These are phyloP conservation scores for Nycteola revayana DNA, from an alignment of 2,888 invertebrate species.

Conservation along the genomic window DNA sequence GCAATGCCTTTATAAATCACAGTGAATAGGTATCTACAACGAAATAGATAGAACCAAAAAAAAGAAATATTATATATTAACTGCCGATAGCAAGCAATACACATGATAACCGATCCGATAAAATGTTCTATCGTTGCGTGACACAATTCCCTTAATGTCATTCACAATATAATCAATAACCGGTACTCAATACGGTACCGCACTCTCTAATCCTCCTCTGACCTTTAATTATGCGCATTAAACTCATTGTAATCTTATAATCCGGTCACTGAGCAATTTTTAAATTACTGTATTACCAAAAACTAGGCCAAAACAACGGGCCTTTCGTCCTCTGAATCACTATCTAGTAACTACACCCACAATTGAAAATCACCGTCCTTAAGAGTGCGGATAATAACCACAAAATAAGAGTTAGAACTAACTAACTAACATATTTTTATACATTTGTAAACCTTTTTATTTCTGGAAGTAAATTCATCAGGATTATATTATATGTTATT, in stretches of 20 bases:
- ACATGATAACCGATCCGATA: slow-evolving; percentile 54
- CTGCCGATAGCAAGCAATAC: slow-evolving; percentile 32
- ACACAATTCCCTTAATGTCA: slow-evolving; percentile 49
- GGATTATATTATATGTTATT: no score
- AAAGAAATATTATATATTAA: no score
- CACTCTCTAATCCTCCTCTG: slow-evolving; percentile 26
- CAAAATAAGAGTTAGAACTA: no score
- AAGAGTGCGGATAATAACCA: no score
- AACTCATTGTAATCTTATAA: slow-evolving; percentile 37
- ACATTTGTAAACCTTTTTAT: no score
- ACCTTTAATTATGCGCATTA: slow-evolving; percentile 41
- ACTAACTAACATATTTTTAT: no score
- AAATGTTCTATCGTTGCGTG: slow-evolving; percentile 57
- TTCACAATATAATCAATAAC: slow-evolving; percentile 43
- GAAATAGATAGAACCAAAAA: no score
- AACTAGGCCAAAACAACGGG: slow-evolving; percentile 64
- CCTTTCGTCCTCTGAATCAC: slow-evolving; percentile 62
- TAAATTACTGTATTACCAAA: slow-evolving; percentile 33
- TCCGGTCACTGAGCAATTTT: slow-evolving; percentile 40
- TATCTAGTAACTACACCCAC: slow-evolving; percentile 65
- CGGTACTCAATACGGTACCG: slow-evolving; percentile 15
- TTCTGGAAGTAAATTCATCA: no score
- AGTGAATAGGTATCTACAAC: no score
- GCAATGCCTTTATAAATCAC: no score
- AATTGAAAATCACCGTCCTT: slow-evolving; percentile 58